A percentile compares a stretch with the other conserved stretches of the same genome.
Evolutionary conservation across 2,113 vertebrate species (phyloP).

Genomic region (Melanocharis versteri): DNA sequence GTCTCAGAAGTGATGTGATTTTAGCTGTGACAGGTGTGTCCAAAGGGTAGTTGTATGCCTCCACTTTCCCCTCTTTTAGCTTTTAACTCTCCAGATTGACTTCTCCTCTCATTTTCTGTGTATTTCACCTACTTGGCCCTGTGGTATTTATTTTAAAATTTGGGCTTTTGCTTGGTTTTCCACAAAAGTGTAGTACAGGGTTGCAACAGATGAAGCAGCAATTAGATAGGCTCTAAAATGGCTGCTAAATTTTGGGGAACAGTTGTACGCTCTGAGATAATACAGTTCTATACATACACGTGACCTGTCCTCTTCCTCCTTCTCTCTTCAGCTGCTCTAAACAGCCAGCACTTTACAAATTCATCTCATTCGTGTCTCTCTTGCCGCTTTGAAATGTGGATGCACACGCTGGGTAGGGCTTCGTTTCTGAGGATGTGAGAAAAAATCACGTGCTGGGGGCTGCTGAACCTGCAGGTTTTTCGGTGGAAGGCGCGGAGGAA

Average conservation of each 20-base stretch:
- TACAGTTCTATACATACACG: fast-evolving
- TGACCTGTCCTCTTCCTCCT: background rate
- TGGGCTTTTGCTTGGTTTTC: background rate
- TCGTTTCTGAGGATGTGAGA: background rate
- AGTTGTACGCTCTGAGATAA: background rate
- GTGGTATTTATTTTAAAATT: background rate
- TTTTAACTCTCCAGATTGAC: background rate
- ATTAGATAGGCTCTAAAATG: background rate
- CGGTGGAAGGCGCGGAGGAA: background rate
- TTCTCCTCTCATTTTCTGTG: background rate
- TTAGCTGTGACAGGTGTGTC: background rate
- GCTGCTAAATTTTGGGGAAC: background rate
- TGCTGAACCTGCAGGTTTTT: fast-evolving
- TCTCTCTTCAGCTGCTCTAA: background rate
- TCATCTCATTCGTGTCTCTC: fast-evolving
- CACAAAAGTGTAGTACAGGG: fast-evolving
- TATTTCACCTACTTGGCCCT: background rate
- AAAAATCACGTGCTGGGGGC: fast-evolving
- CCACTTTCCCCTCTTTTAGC: background rate
- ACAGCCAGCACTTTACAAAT: background rate
- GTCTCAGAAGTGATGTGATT: background rate
- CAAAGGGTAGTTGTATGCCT: fast-evolving
- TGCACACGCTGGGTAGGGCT: background rate
- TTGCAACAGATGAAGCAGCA: background rate
- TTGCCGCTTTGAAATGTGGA: background rate